Evolutionary conservation across 2,797 vertebrate genomes (phyloP).

Genomic region (Phyllotis vaccarum): DNA sequence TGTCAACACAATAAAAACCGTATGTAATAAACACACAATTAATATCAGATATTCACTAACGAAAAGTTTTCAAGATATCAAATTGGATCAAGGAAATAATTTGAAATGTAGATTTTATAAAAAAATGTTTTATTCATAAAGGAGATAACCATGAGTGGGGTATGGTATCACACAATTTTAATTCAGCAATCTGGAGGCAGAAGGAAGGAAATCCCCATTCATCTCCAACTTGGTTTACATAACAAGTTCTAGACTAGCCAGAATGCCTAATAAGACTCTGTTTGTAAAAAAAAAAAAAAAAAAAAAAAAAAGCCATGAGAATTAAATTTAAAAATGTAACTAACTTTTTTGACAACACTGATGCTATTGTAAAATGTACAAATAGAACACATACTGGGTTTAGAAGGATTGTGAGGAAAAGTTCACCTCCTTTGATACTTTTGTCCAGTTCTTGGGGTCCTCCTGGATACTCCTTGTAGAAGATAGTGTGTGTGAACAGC

Average conservation of each 20-base stretch:
- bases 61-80: not conserved
- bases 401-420: slow-evolving; percentile 97
- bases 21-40: not conserved
- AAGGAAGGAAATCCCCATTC: not conserved
- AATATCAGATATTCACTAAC: not conserved
- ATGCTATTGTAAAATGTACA: not conserved
- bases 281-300: not conserved
- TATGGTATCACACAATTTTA: not conserved
- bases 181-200: not conserved
- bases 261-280: not conserved
- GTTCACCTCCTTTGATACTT: slow-evolving; percentile 97
- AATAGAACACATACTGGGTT: slow-evolving; percentile 94
- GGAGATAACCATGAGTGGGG: not conserved
- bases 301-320: not conserved
- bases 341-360: not conserved
- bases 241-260: not conserved
- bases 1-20: not conserved
- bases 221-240: not conserved
- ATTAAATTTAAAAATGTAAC: not conserved
- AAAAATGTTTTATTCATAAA: not conserved
- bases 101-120: not conserved
- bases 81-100: not conserved
- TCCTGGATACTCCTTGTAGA: slow-evolving; percentile 98
- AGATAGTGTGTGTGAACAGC: slow-evolving; percentile 98
- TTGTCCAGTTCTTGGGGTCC: slow-evolving; percentile 97